Evolutionary conservation across 1,140 invertebrate genomes (phyloP), one percentile per base, ranked within the genome.

Genomic region (Chymomyza costata): DNA sequence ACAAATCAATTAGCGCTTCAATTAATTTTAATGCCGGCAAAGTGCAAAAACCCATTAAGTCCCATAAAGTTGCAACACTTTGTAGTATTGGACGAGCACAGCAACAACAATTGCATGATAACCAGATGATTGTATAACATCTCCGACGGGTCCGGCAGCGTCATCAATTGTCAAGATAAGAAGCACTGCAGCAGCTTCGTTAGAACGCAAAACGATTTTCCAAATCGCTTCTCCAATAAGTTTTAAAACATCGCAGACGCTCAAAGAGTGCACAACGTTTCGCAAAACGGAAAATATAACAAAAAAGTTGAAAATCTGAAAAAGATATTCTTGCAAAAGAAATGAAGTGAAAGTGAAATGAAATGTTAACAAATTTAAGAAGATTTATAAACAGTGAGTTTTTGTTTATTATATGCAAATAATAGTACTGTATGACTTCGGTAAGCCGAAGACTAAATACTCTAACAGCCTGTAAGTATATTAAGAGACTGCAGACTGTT

Each of bases 111-210:
- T n/a, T 10, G 18, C 32, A 49, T 16, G 5, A 11, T 10, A 14
- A 3, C 7, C 32, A 47, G 31, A 0, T 8, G 6, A n/a, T 15
- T 19, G 14, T 30, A 31, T 15, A 47, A 63, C 15, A 34, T 21
- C 28, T 39, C 25, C 48, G 52, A 38, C 8, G 13, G 30, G 35
- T 30, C 18, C 57, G 37, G 40, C 44, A 25, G 47, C 41, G 49
- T 46, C 41, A 39, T 15, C 17, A 44, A 13, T 43, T 31, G 53
- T n/a, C n/a, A n/a, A 40, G 54, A 63, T 66, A 64, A 67, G 47
- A 21, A 50, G 32, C 65, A 70, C 52, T 25, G 71, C 49, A 32
- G 39, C 30, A 40, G 14, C 47, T 37, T 18, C 47, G 43, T 39
- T 47, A 25, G 32, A 41, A 49, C 31, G 45, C 40, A 41, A 48